Evolutionary conservation across 2,797 vertebrate genomes (phyloP).

Genomic region (Pithecia hirsuta): DNA sequence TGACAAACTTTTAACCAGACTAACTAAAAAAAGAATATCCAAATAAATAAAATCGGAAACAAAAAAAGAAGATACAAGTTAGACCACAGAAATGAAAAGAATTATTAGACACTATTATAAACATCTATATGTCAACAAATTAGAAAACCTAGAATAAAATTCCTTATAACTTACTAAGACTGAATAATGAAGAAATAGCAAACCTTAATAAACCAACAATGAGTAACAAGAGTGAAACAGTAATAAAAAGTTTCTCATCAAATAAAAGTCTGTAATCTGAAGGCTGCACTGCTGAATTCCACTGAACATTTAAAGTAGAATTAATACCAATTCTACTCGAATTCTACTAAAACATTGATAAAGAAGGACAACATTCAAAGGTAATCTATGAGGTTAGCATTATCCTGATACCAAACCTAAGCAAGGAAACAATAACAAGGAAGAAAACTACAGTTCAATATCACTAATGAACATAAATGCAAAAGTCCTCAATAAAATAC

Average conservation of each 20-base stretch:
- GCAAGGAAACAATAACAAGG: background rate
- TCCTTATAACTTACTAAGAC: no score
- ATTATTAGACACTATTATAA: no score
- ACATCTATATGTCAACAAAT: no score
- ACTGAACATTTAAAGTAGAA: background rate
- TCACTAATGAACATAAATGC: background rate
- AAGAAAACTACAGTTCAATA: background rate
- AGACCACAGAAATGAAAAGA: no score
- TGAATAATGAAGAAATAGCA: no score
- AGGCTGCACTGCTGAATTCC: background rate
- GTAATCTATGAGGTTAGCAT: background rate
- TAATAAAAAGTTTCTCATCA: background rate
- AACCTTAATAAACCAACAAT: no score
- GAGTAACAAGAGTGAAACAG: no score
- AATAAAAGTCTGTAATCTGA: background rate
- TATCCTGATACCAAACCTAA: background rate
- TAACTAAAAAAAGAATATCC: no score
- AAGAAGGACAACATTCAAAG: background rate
- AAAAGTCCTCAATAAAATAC: background rate
- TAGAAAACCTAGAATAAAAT: no score
- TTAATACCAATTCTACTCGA: background rate
- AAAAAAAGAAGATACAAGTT: no score
- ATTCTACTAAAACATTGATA: background rate
- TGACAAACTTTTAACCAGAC: no score
- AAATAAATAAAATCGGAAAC: no score